Evolutionary conservation across 1,140 invertebrate genomes (phyloP), one percentile per base, ranked within the genome.

Genomic region (Aleiodes sp.): DNA sequence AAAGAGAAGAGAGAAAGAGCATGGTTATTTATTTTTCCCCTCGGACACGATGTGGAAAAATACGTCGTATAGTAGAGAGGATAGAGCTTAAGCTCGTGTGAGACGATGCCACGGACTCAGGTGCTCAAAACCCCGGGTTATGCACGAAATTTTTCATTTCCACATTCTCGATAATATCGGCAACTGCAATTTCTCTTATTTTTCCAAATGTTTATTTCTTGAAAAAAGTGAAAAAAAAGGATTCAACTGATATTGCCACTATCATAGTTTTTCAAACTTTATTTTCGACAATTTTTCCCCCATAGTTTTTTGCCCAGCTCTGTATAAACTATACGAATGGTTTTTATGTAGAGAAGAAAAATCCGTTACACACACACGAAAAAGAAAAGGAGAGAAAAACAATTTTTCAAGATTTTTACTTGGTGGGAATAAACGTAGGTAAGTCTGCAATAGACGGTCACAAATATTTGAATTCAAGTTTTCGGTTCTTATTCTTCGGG

Each of bases 381-480:
- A 16, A 24, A 1, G 21, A 21, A 52, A 52, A 24, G 19, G 12
- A 1, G 21, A 21, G 26, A 52, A 21, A 52, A 52, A 52, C 46
- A 52, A 52, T 52, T 52, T 52, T 52, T 52, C 46, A 60, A 26
- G 29, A 60, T 60, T 60, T 33, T 60, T 31, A 10, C 26, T n/a
- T 26, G n/a, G 10, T 7, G 28, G 28, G 26, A 60, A 31, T 60
- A 31, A 31, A 61, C 16, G 14, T 33, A 61, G 21, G 46, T 19
- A 19, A 35, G 29, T 61, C 19, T 61, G 19, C 33, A 3, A 41
- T 41, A 24, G 61, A 41, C 33, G 35, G 41, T 43, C 21, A 41
- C 61, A 63, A 63, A 63, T 63, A 63, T 63, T 63, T 63, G 61
- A 41, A 39, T 37, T 21, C 33, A 43, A 63, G 61, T 63, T 63